A percentile compares a stretch with the other conserved stretches of the same genome.
Conservation (phyloP, 2,797 vertebrate genomes). For the Babyrousa celebensis region DNA sequence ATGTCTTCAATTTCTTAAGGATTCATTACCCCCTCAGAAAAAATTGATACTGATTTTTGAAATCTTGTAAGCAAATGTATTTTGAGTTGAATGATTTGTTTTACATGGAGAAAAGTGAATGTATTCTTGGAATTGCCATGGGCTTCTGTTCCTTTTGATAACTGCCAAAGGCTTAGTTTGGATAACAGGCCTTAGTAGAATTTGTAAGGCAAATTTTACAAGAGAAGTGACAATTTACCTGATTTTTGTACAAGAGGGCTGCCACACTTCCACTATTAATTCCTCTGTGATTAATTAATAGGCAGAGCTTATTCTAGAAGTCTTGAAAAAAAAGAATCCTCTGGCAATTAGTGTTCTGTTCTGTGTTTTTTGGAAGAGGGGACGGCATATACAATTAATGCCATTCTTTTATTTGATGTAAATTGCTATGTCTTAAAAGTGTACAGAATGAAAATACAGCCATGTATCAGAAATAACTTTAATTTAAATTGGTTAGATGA, state of each 20-base stretch:
- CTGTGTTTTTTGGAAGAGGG: constrained; percentile 49
- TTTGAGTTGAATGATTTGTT: constrained; percentile 81
- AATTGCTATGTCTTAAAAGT: constrained; percentile 86
- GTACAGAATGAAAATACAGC: constrained; percentile 85
- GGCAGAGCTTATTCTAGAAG: constrained; percentile 74
- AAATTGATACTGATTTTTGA: constrained; percentile 80
- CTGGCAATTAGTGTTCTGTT: constrained; percentile 83
- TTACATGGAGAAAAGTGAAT: constrained; percentile 74
- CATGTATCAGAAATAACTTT: constrained; percentile 90
- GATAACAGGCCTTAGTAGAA: constrained; percentile 53
- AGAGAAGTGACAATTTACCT: constrained; percentile 83
- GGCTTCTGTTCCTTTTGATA: constrained; percentile 74
- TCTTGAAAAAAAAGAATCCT: constrained; percentile 79
- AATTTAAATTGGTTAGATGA: constrained; percentile 92
- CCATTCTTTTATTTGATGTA: constrained; percentile 86
- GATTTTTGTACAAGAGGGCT: constrained; percentile 67
- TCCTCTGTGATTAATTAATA: constrained; percentile 89
- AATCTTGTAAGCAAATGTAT: constrained; percentile 16
- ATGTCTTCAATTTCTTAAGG: constrained; percentile 34
- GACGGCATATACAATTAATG: constrained; percentile 80
- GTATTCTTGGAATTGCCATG: constrained; percentile 60
- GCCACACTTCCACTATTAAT: constrained; percentile 80
- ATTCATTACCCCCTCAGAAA: constrained; percentile 57
- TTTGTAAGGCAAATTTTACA: constrained; percentile 76
- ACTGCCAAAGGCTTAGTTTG: neutral